Percentiles rank a stretch among this genome's conserved stretches.
These are phyloP conservation scores for Noctua janthe DNA, from an alignment of 2,888 invertebrate species.

Conservation along the genomic window DNA sequence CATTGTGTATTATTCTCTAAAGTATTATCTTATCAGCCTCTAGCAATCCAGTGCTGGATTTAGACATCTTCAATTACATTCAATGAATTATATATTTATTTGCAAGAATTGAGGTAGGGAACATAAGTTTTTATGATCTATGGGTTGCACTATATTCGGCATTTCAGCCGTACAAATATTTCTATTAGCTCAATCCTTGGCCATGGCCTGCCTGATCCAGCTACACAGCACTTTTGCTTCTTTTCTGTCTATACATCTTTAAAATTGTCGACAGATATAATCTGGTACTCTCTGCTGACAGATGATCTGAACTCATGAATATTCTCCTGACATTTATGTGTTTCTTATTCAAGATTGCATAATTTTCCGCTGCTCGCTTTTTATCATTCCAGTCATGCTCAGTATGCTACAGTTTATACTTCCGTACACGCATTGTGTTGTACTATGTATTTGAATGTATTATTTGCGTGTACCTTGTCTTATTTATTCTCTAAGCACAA, in stretches of 20 bases:
- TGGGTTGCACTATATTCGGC: no score
- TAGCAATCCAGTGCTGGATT: not conserved
- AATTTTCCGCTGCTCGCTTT: constrained; percentile 38
- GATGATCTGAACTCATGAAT: not conserved
- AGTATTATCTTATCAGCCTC: not conserved
- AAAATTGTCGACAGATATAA: not conserved
- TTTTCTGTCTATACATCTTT: not conserved
- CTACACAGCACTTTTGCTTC: not conserved
- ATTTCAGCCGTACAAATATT: no score
- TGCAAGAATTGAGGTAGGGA: no score
- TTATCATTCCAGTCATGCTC: constrained; percentile 29
- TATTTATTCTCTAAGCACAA: constrained; percentile 10
- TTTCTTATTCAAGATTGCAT: constrained; percentile 31
- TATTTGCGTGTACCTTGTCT: constrained; percentile 15
- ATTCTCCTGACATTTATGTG: not conserved
- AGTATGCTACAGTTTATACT: constrained; percentile 26
- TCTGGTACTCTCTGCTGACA: not conserved
- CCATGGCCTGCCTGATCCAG: not conserved
- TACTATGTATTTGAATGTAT: not conserved
- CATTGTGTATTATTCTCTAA: not conserved
- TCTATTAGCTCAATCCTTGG: not conserved
- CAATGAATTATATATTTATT: no score
- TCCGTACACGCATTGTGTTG: constrained; percentile 21
- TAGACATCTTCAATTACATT: not conserved
- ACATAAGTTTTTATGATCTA: no score